These are phyloP conservation scores for Psilanteris sp. DNA, from an alignment of 1,140 invertebrate species.

Conservation along the genomic window DNA sequence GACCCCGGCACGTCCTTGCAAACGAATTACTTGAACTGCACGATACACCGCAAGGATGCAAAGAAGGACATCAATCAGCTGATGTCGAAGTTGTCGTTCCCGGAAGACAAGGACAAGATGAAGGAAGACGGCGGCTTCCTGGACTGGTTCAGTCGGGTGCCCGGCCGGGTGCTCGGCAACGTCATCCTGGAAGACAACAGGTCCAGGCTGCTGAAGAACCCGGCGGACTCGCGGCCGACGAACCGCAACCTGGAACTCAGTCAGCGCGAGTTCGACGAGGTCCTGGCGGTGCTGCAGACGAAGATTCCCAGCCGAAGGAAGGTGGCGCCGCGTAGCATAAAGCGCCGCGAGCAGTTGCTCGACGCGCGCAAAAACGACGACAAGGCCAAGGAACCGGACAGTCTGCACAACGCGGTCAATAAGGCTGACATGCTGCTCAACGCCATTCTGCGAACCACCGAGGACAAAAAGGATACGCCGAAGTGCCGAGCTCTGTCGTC, in stretches of 20 bases:
- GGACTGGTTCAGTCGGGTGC: slow-evolving; percentile 74
- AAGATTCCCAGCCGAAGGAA: slow-evolving; percentile 70
- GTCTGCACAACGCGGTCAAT: slow-evolving; percentile 68
- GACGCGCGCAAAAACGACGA: slow-evolving; percentile 68
- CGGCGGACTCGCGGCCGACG: slow-evolving; percentile 57
- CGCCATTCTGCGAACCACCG: slow-evolving; percentile 79
- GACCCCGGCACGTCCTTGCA: slow-evolving; percentile 23
- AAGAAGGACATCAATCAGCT: slow-evolving; percentile 67
- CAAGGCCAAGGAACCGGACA: slow-evolving; percentile 50
- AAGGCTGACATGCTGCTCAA: slow-evolving; percentile 81
- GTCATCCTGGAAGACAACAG: slow-evolving; percentile 59
- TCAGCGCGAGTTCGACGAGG: slow-evolving; percentile 78
- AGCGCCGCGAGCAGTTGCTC: slow-evolving; percentile 64
- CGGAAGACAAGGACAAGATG: slow-evolving; percentile 67
- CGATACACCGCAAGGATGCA: slow-evolving; percentile 60
- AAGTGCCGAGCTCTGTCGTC: slow-evolving; percentile 60
- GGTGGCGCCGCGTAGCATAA: slow-evolving; percentile 61
- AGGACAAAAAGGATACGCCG: slow-evolving; percentile 64
- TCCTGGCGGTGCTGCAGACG: slow-evolving; percentile 77
- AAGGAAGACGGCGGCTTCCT: slow-evolving; percentile 71
- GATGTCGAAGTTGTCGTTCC: slow-evolving; percentile 72
- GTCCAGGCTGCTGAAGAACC: too few relatives aligned
- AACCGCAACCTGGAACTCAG: slow-evolving; percentile 78
- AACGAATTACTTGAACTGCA: slow-evolving; percentile 54
- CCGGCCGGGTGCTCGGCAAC: slow-evolving; percentile 67